These are phyloP conservation scores for Chlamydotis undulata DNA, from an alignment of 2,113 vertebrate genomes.

Conservation along the genomic window DNA sequence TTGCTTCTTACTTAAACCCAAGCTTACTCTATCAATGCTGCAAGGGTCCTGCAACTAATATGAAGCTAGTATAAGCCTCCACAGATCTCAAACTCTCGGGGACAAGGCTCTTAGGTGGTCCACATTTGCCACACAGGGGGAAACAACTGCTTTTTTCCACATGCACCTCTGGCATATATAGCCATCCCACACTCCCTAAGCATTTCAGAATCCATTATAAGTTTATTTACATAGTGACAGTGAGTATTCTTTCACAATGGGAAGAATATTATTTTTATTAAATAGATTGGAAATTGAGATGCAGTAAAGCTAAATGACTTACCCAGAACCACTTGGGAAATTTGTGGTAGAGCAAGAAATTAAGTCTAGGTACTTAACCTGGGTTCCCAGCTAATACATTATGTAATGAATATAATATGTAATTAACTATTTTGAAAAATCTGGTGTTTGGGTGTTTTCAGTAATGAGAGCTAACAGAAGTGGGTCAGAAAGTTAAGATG, in stretches of 20 bases:
- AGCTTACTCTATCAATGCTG: neutral
- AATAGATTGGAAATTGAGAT: neutral
- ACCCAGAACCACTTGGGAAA: neutral
- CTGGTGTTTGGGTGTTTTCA: neutral
- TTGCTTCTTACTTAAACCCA: neutral
- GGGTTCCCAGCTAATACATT: neutral
- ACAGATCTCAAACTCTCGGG: rapidly evolving
- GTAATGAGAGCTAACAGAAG: neutral
- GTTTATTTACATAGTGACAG: neutral
- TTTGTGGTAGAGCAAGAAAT: neutral
- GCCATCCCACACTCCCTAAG: neutral
- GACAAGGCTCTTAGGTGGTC: neutral
- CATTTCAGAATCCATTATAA: neutral
- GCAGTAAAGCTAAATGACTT: neutral
- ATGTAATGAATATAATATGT: neutral
- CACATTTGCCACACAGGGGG: neutral
- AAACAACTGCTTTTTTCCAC: neutral
- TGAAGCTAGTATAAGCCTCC: neutral
- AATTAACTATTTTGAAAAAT: neutral
- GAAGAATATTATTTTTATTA: neutral
- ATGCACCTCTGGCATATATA: neutral
- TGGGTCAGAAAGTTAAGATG: neutral
- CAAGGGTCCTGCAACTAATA: neutral
- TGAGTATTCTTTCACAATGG: neutral
- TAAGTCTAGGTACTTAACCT: neutral